phyloP scores from a whole-genome alignment of 2,797 vertebrate genomes.

The Poeciliopsis gracilis region DNA sequence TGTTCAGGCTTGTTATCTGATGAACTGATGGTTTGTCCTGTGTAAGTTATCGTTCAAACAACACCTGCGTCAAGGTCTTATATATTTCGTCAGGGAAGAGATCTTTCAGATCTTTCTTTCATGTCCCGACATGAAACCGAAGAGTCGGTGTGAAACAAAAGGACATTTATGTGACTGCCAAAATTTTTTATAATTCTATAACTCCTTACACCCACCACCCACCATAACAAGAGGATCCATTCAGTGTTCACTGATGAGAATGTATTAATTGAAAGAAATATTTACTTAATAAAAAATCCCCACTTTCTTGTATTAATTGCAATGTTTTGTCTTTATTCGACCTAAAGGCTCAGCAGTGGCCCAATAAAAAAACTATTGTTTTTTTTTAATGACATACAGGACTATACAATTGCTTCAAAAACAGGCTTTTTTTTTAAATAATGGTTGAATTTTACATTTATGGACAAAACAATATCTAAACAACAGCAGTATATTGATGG shows the following conservation, averaged over 20 bases:
- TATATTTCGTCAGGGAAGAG: constrained; percentile 50
- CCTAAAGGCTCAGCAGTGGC: constrained; percentile 8
- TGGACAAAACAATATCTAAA: not conserved
- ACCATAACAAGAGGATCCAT: constrained; percentile 48
- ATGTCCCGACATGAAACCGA: constrained; percentile 27
- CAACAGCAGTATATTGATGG: not conserved
- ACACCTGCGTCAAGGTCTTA: constrained; percentile 57
- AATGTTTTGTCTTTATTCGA: constrained; percentile 39
- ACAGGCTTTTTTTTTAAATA: not conserved
- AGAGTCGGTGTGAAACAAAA: constrained; percentile 62
- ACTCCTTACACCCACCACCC: constrained; percentile 44
- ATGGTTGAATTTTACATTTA: not conserved
- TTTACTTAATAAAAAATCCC: constrained; percentile 36
- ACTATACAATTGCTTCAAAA: not conserved
- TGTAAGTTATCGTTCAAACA: constrained; percentile 61
- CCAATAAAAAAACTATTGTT: not conserved
- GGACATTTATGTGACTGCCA: constrained; percentile 46
- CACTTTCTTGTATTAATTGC: constrained; percentile 22
- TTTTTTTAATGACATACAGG: not conserved
- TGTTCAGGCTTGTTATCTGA: constrained; percentile 59
- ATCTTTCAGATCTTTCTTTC: too few relatives aligned
- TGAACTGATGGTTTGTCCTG: constrained; percentile 42
- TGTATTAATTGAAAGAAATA: constrained; percentile 37
- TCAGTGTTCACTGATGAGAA: constrained; percentile 50
- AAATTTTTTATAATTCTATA: constrained; percentile 52